Base-by-base conservation (phyloP, 2,797 vertebrate genomes). In the Tachyglossus aculeatus region DNA sequence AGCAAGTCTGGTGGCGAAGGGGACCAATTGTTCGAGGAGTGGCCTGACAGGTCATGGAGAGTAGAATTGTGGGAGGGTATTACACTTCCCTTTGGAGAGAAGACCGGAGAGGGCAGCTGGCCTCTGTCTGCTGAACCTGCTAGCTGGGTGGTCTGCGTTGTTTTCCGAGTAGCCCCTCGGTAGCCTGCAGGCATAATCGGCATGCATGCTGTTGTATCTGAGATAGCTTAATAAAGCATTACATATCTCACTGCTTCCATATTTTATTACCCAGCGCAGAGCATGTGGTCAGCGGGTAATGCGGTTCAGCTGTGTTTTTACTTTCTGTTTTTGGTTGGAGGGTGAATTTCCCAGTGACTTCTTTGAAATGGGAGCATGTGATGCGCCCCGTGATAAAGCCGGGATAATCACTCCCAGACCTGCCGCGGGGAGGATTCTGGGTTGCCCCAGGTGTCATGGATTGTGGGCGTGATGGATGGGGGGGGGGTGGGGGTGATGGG, bases 221-320 rank as follows among this genome's bases (percentile, higher is more conserved):
- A 96, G 95, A 95, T 95, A 95, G 94, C 93, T 95, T 97, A 96
- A 98, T 98, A 98, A 98, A 98, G 95, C 94, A 96, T 96, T 95
- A 94, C 95, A 94, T 94, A 96, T 95, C 96, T 98, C 95, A 90
- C 93, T 89, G 93, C 95, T 96, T 95, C 96, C 95, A 94, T 94
- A 93, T 94, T 94, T 94, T 93, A 94, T 96, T 96, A 94, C 94
- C 91, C 93, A 93, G 93, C 89, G 88, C 91, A 90, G 93, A 93
- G 95, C 95, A 97, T 95, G 96, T 95, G 96, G 95, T 95, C 95
- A 93, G 84, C 61, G 85, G 91, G 92, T 98, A 98, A 99, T 98
- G 93, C 94, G 94, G 95, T 95, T 94, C 97, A 99, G 96, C 97
- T 99, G 97, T 97, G 95, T 95, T 96, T 94, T 96, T 93, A 92